phyloP scores from a whole-genome alignment of 92 coral and sea anemone species.

The Zoanthus gigantus region DNA sequence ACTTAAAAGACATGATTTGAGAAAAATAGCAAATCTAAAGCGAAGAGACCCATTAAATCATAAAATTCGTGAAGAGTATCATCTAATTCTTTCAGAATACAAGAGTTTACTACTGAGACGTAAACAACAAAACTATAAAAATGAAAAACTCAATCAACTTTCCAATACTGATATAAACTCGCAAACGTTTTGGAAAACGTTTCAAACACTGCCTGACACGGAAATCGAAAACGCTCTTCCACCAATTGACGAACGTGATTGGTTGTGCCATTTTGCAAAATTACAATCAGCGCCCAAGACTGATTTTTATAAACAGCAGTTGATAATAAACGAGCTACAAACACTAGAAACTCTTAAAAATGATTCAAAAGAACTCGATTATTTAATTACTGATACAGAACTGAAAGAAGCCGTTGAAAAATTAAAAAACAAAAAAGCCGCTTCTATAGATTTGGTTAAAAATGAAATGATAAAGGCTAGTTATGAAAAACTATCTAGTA shows the following conservation, averaged over 20 bases:
- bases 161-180: not conserved
- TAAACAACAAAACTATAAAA: conserved; percentile 35
- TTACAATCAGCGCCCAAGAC: not conserved
- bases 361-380: conserved; percentile 23
- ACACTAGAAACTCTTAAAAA: not conserved
- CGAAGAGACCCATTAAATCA: conserved; percentile 46
- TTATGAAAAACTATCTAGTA: conserved; percentile 26
- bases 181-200: not conserved
- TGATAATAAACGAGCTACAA: not conserved
- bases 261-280: conserved; percentile 33
- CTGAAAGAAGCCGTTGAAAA: conserved; percentile 2
- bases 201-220: not conserved
- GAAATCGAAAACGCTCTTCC: not conserved
- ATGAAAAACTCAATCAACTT: conserved; percentile 26
- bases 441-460: conserved; percentile 48
- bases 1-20: conserved; percentile 31
- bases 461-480: conserved; percentile 61
- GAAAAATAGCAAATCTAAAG: conserved; percentile 52
- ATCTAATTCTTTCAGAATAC: conserved; percentile 29
- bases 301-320: conserved; percentile 41
- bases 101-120: conserved; percentile 33
- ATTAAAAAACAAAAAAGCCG: conserved; percentile 57
- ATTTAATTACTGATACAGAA: conserved; percentile 49
- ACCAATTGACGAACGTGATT: conserved; percentile 33
- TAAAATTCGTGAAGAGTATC: conserved; percentile 26